Base-by-base conservation (phyloP, 2,888 invertebrate species). In the Acrobasis consociella region DNA sequence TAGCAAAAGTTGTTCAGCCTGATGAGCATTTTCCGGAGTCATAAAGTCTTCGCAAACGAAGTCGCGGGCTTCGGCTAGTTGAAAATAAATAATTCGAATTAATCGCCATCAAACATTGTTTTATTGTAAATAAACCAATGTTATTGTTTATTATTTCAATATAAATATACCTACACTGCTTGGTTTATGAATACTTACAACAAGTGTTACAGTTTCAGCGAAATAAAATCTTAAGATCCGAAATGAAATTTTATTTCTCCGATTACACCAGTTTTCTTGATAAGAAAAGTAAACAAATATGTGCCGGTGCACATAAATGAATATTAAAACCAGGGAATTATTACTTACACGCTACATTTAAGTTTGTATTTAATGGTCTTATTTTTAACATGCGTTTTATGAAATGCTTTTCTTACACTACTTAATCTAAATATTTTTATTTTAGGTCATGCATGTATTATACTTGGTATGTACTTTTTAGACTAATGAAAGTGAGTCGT, bases 121-220 rank as follows among this genome's bases (percentile, higher is more conserved):
- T 71, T 72, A 72, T 74, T 75, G 73, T 69, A 69, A 73, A 58
- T 49, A 58, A 58, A 39, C 49, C 31, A 49, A 37, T 58, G 31
- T 50, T 42, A 56, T 42, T 42, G 42, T 56, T 56, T 42, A 46
- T 42, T 42, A 42, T 42, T 56, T 22, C 11, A 56, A 22, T 16
- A 56, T 38, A 55, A 56, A 15, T 37, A 9, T 53, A 38, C 13
- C 42, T n/a, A 56, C 22, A 46, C 17, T n/a, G 17, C 42, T 13
- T 42, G 55, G 60, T 63, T 63, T 49, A 63, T 49, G 22, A 58
- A 56, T 56, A 46, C 31, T 22, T 22, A 31, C 39, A 56, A 46
- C 42, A 56, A 56, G 39, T 56, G 42, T 55, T 39, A 55, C 55
- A 16, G 39, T 56, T 56, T 42, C 42, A 11, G 7, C 22, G 56